Evolutionary conservation across 2,797 vertebrate genomes (phyloP), one percentile per base, ranked within the genome.

Genomic region (Eutrigla gurnardus): DNA sequence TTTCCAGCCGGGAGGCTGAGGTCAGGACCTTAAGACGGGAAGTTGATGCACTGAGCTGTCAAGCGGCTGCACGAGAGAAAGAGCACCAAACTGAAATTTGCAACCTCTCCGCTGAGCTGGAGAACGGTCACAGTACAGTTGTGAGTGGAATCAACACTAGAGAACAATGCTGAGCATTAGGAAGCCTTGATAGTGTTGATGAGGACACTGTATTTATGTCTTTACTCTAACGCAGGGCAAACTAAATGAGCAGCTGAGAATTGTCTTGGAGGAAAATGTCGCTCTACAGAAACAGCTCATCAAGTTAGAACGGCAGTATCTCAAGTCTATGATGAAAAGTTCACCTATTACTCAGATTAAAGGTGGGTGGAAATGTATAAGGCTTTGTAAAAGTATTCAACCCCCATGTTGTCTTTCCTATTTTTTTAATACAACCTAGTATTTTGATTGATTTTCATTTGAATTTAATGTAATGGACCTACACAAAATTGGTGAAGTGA

Each of bases 201-300:
- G 13, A 55, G 14, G 6, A 11, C 17, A 7, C 10, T 43, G 14
- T 36, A 18, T 52, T 65, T 53, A 50, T 70, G 25, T 67, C 6
- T 75, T 65, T 33, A 17, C 35, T 63, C 63, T 40, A 42, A 75
- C 33, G 12, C 83, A 96, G 96, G 88, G 84, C 14, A 83, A 88
- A 73, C 66, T 96, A 53, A 95, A 94, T 25, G 83, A 94, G 65
- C 93, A 92, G 70, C 82, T 96, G 77, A 94, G 88, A 83, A 83
- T 73, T 0, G 91, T 95, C 43, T 55, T 96, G 87, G 94, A 95
- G 87, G 94, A 97, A 77, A 96, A 96, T 10, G 91, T 91, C 6
- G 75, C 86, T 55, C 77, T 96, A 18, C 96, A 96, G 82, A 94
- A 93, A 17, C 93, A 93, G 69, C 82, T 96, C 67, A 92, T 94